Conservation (phyloP, 2,888 invertebrate genomes). For the Tuta absoluta region DNA sequence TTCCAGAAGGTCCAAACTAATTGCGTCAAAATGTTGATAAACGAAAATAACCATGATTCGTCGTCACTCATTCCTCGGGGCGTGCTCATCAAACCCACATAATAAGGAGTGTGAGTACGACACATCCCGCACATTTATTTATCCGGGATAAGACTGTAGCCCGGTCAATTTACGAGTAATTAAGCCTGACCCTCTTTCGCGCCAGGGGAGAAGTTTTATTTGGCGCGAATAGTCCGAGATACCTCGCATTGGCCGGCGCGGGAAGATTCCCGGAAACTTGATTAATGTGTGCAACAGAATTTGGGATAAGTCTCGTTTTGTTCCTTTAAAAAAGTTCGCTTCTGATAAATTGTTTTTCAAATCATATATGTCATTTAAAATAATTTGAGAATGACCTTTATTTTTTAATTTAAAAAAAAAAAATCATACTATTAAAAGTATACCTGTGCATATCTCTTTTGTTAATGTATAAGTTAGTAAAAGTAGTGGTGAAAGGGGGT, state of each 20-base stretch:
- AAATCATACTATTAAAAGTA: too few species aligned
- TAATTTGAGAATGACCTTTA: too few species aligned
- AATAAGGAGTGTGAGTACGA: slow-evolving; percentile 47
- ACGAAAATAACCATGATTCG: background rate
- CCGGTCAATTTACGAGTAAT: slow-evolving; percentile 81
- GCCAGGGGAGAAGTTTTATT: slow-evolving; percentile 76
- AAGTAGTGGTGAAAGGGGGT: background rate
- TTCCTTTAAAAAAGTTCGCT: slow-evolving; percentile 30
- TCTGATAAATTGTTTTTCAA: slow-evolving; percentile 3
- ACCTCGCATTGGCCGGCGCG: slow-evolving; percentile 62
- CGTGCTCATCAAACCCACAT: slow-evolving; percentile 23
- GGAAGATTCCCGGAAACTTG: slow-evolving; percentile 55
- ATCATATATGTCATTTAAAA: too few species aligned
- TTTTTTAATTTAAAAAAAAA: too few species aligned
- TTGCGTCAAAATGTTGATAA: background rate
- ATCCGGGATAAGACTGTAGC: slow-evolving; percentile 69
- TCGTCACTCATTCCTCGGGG: background rate
- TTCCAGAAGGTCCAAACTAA: background rate
- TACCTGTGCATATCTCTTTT: too few species aligned
- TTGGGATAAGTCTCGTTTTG: slow-evolving; percentile 37
- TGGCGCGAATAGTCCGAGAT: slow-evolving; percentile 63
- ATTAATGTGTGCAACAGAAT: slow-evolving; percentile 52
- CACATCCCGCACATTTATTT: slow-evolving; percentile 62
- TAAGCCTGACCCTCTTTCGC: slow-evolving; percentile 78
- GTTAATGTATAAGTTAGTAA: too few species aligned